phyloP scores from a whole-genome alignment of 2,113 vertebrate species.

The Pica pica region DNA sequence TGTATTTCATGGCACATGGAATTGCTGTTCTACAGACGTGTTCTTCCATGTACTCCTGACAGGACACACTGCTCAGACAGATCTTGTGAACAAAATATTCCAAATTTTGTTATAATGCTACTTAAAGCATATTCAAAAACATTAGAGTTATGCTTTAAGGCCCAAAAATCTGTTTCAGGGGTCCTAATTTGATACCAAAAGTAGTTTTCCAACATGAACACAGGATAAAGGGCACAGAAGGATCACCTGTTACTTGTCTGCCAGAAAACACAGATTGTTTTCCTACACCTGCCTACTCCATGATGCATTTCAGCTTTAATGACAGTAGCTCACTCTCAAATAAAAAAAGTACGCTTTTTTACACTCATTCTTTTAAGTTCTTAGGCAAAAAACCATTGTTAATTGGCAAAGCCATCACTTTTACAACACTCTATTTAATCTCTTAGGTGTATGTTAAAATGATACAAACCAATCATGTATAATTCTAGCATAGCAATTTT shows the following conservation, averaged over 20 bases:
- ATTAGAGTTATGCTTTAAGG: neutral
- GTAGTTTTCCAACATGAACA: neutral
- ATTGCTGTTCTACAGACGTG: neutral
- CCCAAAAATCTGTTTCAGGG: neutral
- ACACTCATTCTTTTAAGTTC: neutral
- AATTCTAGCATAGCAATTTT: neutral
- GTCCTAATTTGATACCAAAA: neutral
- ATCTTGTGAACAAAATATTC: neutral
- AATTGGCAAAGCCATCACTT: neutral
- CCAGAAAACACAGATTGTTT: neutral
- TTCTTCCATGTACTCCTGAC: neutral
- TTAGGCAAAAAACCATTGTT: neutral
- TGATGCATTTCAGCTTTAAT: neutral
- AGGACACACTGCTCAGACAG: neutral
- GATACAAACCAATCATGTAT: neutral
- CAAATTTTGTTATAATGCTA: neutral
- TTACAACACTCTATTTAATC: neutral
- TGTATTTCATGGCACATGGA: rapidly evolving
- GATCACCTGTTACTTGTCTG: neutral
- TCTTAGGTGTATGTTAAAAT: neutral
- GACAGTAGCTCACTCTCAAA: neutral
- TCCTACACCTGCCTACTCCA: neutral
- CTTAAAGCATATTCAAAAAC: neutral
- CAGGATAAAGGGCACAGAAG: neutral
- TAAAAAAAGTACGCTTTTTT: neutral